These are phyloP conservation scores for Otolemur crassicaudatus DNA, from an alignment of 2,797 vertebrate species.

Conservation along the genomic window DNA sequence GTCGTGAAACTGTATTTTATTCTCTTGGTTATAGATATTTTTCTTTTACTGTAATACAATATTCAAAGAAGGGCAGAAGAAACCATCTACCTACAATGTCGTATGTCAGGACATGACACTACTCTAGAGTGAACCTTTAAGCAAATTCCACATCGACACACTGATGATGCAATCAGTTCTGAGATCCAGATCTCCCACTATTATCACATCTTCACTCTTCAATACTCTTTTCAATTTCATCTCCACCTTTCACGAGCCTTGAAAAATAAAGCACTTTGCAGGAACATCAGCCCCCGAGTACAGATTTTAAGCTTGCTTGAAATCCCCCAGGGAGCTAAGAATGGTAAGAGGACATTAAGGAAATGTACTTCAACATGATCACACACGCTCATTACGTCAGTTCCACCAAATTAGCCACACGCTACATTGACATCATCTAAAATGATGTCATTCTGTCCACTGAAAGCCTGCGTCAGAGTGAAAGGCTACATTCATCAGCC, in stretches of 20 bases:
- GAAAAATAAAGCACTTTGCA: slow-evolving; percentile 26
- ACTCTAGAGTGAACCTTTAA: background rate
- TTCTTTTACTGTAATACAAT: background rate
- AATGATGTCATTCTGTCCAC: slow-evolving; percentile 64
- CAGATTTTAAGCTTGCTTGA: slow-evolving; percentile 31
- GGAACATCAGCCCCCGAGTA: background rate
- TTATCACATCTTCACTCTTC: background rate
- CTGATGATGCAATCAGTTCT: background rate
- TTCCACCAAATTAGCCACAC: slow-evolving; percentile 64
- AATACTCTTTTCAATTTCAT: background rate
- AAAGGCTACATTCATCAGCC: slow-evolving; percentile 27
- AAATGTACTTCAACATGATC: slow-evolving; percentile 63
- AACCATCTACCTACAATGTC: background rate
- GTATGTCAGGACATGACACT: background rate
- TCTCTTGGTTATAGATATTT: background rate
- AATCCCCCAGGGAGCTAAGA: slow-evolving; percentile 48
- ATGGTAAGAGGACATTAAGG: slow-evolving; percentile 38
- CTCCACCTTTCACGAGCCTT: slow-evolving; percentile 31
- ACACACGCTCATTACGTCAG: slow-evolving; percentile 60
- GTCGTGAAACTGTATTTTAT: background rate
- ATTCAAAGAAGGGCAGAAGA: slow-evolving; percentile 30
- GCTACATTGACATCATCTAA: slow-evolving; percentile 64
- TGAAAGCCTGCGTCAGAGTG: slow-evolving; percentile 50
- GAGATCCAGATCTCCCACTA: background rate
- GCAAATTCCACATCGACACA: background rate